A percentile compares a stretch with the other conserved stretches of the same genome.
These are phyloP conservation scores for Anser brachyrhynchus DNA, from an alignment of 2,113 vertebrate genomes.

Conservation along the genomic window DNA sequence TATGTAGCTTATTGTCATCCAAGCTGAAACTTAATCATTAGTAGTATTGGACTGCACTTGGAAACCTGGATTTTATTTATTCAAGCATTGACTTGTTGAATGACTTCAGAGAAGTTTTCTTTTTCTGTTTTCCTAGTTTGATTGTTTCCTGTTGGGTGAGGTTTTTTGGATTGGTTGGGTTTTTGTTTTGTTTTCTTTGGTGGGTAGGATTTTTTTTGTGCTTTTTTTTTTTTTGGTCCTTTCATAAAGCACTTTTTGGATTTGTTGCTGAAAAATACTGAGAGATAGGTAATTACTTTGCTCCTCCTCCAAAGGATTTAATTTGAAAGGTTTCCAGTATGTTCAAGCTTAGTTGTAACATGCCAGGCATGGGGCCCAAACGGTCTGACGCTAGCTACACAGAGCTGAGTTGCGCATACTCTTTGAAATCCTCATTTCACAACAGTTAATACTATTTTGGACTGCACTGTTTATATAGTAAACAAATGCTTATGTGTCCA, in stretches of 20 bases:
- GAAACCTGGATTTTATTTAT: background rate
- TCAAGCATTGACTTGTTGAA: background rate
- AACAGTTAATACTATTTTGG: background rate
- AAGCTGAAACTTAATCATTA: background rate
- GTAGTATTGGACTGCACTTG: background rate
- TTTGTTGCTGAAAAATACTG: background rate
- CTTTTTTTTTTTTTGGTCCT: no score
- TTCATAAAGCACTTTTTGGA: background rate
- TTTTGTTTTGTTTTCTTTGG: no score
- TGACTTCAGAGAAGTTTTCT: background rate
- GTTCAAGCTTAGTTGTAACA: background rate
- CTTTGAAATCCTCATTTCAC: slow-evolving; percentile 11
- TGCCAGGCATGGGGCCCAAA: background rate
- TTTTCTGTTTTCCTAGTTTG: background rate
- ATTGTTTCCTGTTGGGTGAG: background rate
- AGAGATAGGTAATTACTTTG: background rate
- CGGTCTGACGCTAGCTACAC: background rate
- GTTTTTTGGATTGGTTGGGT: background rate
- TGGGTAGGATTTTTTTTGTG: background rate
- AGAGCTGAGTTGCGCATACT: background rate
- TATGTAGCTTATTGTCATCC: background rate
- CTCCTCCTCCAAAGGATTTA: background rate
- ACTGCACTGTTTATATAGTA: background rate
- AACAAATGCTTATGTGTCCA: background rate
- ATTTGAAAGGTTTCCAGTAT: background rate